Evolutionary conservation across 2,888 invertebrate species (phyloP), one percentile per base, ranked within the genome.

Genomic region (Furcula furcula): DNA sequence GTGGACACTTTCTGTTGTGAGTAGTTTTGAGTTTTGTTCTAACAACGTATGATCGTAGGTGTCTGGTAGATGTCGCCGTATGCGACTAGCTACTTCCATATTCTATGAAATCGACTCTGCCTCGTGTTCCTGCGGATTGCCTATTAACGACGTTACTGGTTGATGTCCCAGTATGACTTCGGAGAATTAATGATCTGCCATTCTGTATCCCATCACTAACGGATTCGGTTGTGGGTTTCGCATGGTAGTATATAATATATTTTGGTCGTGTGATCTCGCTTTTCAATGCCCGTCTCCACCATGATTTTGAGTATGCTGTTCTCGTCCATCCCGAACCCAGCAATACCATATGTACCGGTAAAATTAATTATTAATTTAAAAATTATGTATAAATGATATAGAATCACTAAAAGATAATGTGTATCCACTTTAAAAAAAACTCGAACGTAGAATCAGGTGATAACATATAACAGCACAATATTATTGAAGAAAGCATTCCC

Each of bases 191-290:
- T 37, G 37, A 21, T 34, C 31, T 7, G 2, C 18, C 3, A 43
- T 13, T 27, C 26, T 29, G 34, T 44, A 44, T 31, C 44, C 40
- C 31, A 31, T 31, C 3, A 31, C 11, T 15, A 34, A 20, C 15
- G 45, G 36, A 26, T 41, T 46, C 6, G 41, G 46, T 16, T 46
- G 46, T 29, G 41, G 38, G 25, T 39, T 37, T 29, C 40, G 29
- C 41, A 38, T 45, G 15, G 34, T 30, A 0, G 32, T 34, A 15
- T 40, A 45, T 20, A 45, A 15, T 11, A 45, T 33, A 23, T 45
- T 42, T n/a, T 25, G 21, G n/a, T 38, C 43, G 27, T 43, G 38
- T 11, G 38, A 27, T 18, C 4, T 5, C 18, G 18, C 18, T 18
- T 18, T 18, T 18, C 18, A 18, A 18, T 18, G 4, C 18, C 18